phyloP scores from a whole-genome alignment of 2,797 vertebrate species.

The Gymnoscopelus microlampas region DNA sequence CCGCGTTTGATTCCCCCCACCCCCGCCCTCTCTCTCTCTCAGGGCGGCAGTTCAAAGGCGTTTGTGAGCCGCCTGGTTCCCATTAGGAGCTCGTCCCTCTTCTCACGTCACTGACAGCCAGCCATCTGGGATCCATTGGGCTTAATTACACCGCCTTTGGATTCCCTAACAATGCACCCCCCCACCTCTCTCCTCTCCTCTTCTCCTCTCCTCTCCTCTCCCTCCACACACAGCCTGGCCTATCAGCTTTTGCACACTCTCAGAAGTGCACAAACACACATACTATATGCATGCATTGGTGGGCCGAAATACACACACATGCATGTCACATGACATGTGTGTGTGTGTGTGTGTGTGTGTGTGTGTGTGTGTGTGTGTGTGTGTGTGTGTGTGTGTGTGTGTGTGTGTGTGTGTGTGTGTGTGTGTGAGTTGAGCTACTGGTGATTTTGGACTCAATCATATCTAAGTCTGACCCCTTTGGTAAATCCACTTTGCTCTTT shows the following conservation, averaged over 20 bases:
- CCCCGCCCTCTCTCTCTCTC: constrained; percentile 46
- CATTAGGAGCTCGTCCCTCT: constrained; percentile 83
- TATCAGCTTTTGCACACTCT: constrained; percentile 44
- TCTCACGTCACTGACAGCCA: constrained; percentile 85
- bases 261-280: constrained; percentile 48
- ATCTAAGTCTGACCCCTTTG: constrained; percentile 42
- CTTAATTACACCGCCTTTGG: constrained; percentile 83
- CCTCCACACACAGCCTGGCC: not conserved
- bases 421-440: constrained; percentile 48
- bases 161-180: constrained; percentile 83
- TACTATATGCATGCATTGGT: constrained; percentile 6
- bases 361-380: constrained; percentile 5
- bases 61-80: constrained; percentile 78
- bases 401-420: not conserved
- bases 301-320: constrained; percentile 3
- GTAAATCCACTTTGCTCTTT: constrained; percentile 26
- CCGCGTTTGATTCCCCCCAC: constrained; percentile 69
- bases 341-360: not conserved
- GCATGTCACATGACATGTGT: not conserved
- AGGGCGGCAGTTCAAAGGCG: constrained; percentile 80
- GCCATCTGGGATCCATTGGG: constrained; percentile 84
- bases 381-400: not conserved
- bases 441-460: constrained; percentile 35
- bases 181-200: constrained; percentile 52
- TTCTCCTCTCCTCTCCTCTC: constrained; percentile 3